Conservation (phyloP, 2,797 vertebrate species). For the Steatocranus sp. region DNA sequence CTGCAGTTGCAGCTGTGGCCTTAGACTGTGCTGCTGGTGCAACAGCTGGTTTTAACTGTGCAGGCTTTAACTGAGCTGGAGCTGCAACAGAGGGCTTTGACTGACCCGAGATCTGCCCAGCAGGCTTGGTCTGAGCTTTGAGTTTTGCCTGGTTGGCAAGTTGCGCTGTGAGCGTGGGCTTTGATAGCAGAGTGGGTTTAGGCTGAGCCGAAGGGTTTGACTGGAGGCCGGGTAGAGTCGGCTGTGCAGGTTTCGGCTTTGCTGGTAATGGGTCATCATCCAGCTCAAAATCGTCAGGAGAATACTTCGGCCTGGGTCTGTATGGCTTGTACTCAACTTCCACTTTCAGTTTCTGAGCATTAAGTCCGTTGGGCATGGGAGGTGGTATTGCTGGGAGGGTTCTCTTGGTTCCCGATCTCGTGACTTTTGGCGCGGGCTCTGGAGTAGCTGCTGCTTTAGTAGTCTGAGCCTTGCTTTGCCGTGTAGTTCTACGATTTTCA, state of each 20-base stretch:
- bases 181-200: constrained; percentile 5
- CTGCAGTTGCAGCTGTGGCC: neutral
- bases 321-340: constrained; percentile 77
- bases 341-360: constrained; percentile 60
- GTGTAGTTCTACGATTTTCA: constrained; percentile 51
- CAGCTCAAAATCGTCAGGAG: constrained; percentile 78
- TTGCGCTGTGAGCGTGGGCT: constrained; percentile 11
- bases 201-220: constrained; percentile 1
- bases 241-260: constrained; percentile 7
- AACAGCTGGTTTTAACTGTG: neutral
- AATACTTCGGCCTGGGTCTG: constrained; percentile 77
- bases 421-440: constrained; percentile 50
- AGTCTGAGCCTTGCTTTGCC: constrained; percentile 48
- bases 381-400: constrained; percentile 71
- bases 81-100: constrained; percentile 14
- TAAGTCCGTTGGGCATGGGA: constrained; percentile 79
- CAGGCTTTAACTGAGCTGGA: constrained; percentile 20
- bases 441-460: constrained; percentile 28
- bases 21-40: constrained; percentile 11
- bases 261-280: constrained; percentile 71
- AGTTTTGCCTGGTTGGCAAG: constrained; percentile 28
- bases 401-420: constrained; percentile 56
- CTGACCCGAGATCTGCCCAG: constrained; percentile 49
- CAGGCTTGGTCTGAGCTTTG: constrained; percentile 15
- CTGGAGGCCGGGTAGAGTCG: neutral